A percentile compares a stretch with the other conserved stretches of the same genome.
Conservation (phyloP, 2,888 invertebrate genomes). For the Mongoloraphidia duomilia region DNA sequence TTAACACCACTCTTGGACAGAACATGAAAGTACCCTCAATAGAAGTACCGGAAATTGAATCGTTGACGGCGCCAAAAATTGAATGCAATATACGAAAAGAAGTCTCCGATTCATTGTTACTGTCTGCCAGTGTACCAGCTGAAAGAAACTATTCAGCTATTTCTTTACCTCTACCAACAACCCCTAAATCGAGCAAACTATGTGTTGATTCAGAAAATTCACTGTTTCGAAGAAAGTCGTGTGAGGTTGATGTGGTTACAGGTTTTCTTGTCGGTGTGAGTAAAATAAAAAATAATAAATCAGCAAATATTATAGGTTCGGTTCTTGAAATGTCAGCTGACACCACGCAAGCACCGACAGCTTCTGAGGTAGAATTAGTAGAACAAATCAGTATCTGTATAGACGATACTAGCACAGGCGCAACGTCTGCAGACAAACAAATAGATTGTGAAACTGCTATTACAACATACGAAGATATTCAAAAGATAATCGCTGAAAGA, state of each 20-base stretch:
- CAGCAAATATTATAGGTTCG: not conserved
- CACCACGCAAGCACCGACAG: not conserved
- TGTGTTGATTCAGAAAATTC: too few relatives aligned
- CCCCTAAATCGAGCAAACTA: too few relatives aligned
- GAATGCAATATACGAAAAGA: slow-evolving; percentile 3
- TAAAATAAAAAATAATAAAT: not conserved
- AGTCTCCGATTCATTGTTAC: slow-evolving; percentile 7
- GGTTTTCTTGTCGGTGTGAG: too few relatives aligned
- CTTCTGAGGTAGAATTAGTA: not conserved
- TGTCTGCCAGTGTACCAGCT: not conserved
- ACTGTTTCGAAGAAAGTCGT: too few relatives aligned
- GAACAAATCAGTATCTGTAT: not conserved
- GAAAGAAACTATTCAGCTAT: too few relatives aligned
- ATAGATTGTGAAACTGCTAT: slow-evolving; percentile 19
- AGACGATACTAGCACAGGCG: not conserved
- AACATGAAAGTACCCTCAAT: slow-evolving; percentile 6
- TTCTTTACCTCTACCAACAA: too few relatives aligned
- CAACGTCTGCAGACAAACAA: slow-evolving; percentile 11
- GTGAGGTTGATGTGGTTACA: too few relatives aligned
- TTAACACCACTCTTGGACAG: not conserved
- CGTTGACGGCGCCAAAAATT: not conserved
- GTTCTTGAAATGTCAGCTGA: not conserved
- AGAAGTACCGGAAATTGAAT: not conserved
- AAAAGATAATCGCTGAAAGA: slow-evolving; percentile 45
- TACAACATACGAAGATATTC: slow-evolving; percentile 37